Base-by-base conservation (phyloP, 2,797 vertebrate genomes). In the Enteromius viviparus region DNA sequence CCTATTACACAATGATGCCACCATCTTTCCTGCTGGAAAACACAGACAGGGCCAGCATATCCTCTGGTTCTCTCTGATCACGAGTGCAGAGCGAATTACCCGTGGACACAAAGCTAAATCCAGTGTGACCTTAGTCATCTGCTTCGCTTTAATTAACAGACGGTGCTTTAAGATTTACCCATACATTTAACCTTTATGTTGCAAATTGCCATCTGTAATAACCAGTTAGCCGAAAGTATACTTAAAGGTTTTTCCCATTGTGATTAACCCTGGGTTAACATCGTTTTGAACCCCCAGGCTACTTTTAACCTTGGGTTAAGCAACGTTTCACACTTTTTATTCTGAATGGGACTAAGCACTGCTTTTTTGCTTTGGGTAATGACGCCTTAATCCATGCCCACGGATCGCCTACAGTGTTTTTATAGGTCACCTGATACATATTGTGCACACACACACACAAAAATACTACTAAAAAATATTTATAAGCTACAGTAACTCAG, bases 1-100 rank as follows among this genome's bases (percentile, higher is more conserved):
- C 82, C 71, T 79, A 81, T 80, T 85, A 86, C 40, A 81, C 83
- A 85, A 78, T 40, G 34, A 86, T 83, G 45, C 81, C 75, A 72
- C 66, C 32, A 60, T 66, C 55, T 71, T 47, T 29, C 26, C 72
- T 78, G 60, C 42, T 62, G 62, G 32, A 84, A 82, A 60, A 82
- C 53, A 70, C 71, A 32, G 23, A 29, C 78, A 40, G 26, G 49
- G 42, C 53, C 75, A 79, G 70, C 66, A 76, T 75, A 45, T 55
- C 79, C 62, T 65, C 42, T 47, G 55, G 32, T 34, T 66, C 37
- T 70, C 53, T 76, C 47, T 78, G 80, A 84, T 70, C 68, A 75
- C 62, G 75, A 60, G 79, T 26, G 42, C 60, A 75, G 72, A 49
- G 19, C 3, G 40, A 42, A 74, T 49, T 66, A 83, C 49, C 17